phyloP scores from a whole-genome alignment of 2,113 vertebrate genomes.

The Bubo blakistoni region DNA sequence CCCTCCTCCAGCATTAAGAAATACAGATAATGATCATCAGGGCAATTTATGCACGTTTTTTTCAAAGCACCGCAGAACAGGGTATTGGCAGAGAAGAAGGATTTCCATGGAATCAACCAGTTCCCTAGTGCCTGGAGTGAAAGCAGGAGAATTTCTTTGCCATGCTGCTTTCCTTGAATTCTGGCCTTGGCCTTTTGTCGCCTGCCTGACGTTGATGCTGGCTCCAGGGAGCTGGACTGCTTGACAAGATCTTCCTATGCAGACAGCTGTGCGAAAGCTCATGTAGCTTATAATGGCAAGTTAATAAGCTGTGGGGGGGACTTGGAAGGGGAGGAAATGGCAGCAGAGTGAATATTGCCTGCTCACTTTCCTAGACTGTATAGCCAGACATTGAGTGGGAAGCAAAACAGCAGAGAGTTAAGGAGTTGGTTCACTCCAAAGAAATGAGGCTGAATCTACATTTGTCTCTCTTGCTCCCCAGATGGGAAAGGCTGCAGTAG shows the following conservation, averaged over 20 bases:
- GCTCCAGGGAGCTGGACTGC: background rate
- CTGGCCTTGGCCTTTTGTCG: background rate
- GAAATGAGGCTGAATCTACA: background rate
- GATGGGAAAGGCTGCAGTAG: background rate
- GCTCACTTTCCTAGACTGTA: background rate
- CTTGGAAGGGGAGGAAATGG: background rate
- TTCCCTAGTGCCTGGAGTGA: background rate
- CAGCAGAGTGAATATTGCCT: background rate
- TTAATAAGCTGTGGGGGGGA: background rate
- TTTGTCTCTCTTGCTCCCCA: background rate
- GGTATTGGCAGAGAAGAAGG: background rate
- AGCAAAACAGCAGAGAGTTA: slow-evolving; percentile 29
- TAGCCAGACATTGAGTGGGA: background rate
- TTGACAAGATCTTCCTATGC: background rate
- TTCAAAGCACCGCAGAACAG: background rate
- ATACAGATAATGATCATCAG: background rate
- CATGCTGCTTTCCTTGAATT: background rate
- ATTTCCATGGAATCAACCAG: slow-evolving; percentile 10
- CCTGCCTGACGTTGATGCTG: background rate
- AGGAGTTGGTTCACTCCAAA: background rate
- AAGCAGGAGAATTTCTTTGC: background rate
- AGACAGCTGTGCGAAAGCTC: slow-evolving; percentile 5
- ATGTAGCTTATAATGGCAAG: background rate
- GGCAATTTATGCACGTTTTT: background rate
- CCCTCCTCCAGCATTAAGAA: background rate